Conservation (phyloP, 2,888 invertebrate genomes). For the Agelastica alni region DNA sequence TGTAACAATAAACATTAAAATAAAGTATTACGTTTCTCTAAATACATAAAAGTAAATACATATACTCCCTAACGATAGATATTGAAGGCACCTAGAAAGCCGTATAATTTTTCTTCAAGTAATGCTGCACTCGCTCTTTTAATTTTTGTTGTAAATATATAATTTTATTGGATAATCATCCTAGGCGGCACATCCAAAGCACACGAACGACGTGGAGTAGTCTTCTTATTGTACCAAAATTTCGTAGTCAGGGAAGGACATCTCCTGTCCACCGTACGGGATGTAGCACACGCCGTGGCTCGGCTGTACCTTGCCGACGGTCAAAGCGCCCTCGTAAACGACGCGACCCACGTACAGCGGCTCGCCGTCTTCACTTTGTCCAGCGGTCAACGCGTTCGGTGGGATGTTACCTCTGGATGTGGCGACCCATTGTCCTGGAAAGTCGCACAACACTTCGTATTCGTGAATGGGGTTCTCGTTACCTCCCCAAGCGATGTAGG, state of each 20-base stretch:
- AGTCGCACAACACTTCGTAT: conserved; percentile 64
- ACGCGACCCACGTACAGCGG: conserved; percentile 78
- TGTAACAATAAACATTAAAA: conserved; percentile 4
- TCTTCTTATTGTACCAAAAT: conserved; percentile 62
- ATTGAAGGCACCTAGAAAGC: conserved; percentile 44
- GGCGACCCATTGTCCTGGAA: conserved; percentile 52
- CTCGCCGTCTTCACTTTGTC: conserved; percentile 77
- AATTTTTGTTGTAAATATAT: conserved; percentile 10
- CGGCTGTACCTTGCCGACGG: conserved; percentile 82
- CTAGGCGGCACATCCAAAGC: conserved; percentile 37
- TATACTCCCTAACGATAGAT: conserved; percentile 11
- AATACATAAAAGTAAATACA: conserved; percentile 16
- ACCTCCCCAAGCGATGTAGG: conserved; percentile 80
- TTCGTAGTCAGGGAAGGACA: conserved; percentile 81
- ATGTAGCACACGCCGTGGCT: conserved; percentile 78
- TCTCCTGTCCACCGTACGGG: conserved; percentile 78
- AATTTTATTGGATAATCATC: conserved; percentile 23
- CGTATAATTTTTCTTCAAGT: conserved; percentile 26
- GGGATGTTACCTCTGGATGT: conserved; percentile 64
- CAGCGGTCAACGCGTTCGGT: conserved; percentile 71
- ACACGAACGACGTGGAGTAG: conserved; percentile 24
- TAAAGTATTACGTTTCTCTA: conserved; percentile 4
- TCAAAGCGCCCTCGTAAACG: conserved; percentile 74
- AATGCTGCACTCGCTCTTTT: conserved; percentile 16
- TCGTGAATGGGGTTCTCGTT: conserved; percentile 67